These are phyloP conservation scores for Grapholita molesta DNA, from an alignment of 1,140 invertebrate species.

Conservation along the genomic window DNA sequence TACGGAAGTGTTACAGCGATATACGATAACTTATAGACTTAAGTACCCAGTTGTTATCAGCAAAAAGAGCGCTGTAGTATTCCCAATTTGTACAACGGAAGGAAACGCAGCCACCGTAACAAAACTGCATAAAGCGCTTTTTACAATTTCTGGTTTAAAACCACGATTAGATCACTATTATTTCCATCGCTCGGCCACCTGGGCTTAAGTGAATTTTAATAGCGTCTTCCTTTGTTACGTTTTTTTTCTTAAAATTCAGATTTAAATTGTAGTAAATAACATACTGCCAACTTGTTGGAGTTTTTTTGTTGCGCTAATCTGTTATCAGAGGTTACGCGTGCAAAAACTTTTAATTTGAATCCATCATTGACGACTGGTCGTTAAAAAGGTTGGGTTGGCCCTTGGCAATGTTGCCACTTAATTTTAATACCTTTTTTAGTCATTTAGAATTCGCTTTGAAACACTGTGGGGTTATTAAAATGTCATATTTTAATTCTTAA, in stretches of 20 bases:
- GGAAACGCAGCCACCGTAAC: not conserved
- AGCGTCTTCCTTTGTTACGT: slow-evolving; percentile 36
- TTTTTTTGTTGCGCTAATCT: not conserved
- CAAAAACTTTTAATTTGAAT: slow-evolving; percentile 2
- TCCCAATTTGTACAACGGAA: not conserved
- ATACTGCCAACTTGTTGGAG: not conserved
- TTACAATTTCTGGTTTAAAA: slow-evolving; percentile 1
- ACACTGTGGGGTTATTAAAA: slow-evolving; percentile 33
- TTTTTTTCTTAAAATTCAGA: slow-evolving; percentile 19
- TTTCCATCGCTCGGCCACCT: slow-evolving; percentile 24
- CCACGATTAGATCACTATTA: slow-evolving; percentile 23
- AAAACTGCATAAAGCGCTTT: not conserved
- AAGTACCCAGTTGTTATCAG: not conserved
- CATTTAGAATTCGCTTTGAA: slow-evolving; percentile 31
- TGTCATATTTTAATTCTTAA: slow-evolving; percentile 30
- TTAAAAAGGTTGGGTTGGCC: not conserved
- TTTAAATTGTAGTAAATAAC: not conserved
- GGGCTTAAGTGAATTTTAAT: slow-evolving; percentile 43
- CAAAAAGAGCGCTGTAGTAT: not conserved
- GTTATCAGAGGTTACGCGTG: not conserved
- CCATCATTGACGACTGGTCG: slow-evolving; percentile 5
- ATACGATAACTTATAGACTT: not conserved
- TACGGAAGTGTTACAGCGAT: not conserved
- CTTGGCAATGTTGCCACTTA: not conserved
- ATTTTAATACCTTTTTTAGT: not conserved